These are phyloP conservation scores for Hymenochirus boettgeri DNA, from an alignment of 2,113 vertebrate species.

Conservation along the genomic window DNA sequence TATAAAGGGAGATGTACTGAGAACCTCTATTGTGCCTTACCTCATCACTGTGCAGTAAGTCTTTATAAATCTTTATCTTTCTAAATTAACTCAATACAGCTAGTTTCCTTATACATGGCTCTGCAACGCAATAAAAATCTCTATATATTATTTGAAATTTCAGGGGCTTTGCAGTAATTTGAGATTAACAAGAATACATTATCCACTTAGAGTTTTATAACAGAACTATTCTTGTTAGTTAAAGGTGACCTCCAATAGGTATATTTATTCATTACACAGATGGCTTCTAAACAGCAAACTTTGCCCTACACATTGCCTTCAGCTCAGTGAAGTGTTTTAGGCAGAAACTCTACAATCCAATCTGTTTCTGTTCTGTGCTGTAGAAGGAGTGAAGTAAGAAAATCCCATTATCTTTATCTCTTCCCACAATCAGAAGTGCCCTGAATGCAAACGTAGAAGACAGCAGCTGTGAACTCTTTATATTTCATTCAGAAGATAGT, in stretches of 20 bases:
- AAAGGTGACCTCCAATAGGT: constrained; percentile 47
- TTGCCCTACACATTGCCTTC: constrained; percentile 46
- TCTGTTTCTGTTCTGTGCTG: constrained; percentile 65
- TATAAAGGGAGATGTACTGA: too few species aligned
- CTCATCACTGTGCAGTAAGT: too few species aligned
- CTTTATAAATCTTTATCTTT: too few species aligned
- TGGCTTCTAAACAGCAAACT: constrained; percentile 34
- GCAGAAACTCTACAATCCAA: constrained; percentile 64
- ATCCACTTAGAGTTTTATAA: too few species aligned
- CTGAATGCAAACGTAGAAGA: constrained; percentile 70
- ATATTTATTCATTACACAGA: constrained; percentile 34
- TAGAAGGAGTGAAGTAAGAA: constrained; percentile 51
- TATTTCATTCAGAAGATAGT: constrained; percentile 68
- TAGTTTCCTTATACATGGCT: background rate
- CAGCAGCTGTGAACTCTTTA: constrained; percentile 67
- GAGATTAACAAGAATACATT: too few species aligned
- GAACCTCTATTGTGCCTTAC: too few species aligned
- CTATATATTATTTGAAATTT: background rate
- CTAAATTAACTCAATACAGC: too few species aligned
- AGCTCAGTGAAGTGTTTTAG: constrained; percentile 42
- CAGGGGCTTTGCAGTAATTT: constrained; percentile 5
- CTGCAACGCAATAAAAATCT: background rate
- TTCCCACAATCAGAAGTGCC: constrained; percentile 60
- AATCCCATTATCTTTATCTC: constrained; percentile 86
- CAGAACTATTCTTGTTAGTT: too few species aligned